These are phyloP conservation scores for Pogonocichla stellata DNA, from an alignment of 2,113 vertebrate species.

Conservation along the genomic window DNA sequence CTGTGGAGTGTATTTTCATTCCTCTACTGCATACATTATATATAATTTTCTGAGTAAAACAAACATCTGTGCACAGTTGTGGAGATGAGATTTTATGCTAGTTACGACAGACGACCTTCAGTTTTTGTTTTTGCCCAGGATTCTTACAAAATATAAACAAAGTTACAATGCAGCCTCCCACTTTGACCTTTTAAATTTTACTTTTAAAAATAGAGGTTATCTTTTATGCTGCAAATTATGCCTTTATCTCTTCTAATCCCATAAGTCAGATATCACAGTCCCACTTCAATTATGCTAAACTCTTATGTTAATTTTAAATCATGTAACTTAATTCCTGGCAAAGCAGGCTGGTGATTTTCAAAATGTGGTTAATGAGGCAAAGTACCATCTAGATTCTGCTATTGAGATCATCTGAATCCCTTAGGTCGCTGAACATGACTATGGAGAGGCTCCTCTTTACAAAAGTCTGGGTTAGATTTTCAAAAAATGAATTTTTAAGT, in stretches of 20 bases:
- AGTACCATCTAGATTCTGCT: conserved; percentile 59
- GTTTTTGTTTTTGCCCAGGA: neutral
- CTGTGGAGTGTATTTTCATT: neutral
- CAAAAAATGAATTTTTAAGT: conserved; percentile 54
- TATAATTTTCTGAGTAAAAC: neutral
- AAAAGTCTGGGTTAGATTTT: conserved; percentile 20
- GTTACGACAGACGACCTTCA: neutral
- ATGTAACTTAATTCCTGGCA: conserved; percentile 68
- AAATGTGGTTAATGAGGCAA: conserved; percentile 71
- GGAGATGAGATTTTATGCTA: neutral
- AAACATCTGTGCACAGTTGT: conserved; percentile 28
- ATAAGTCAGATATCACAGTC: conserved; percentile 62
- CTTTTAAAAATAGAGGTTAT: conserved; percentile 59
- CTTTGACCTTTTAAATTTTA: conserved; percentile 48
- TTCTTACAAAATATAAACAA: neutral
- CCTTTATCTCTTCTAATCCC: conserved; percentile 60
- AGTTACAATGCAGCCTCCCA: neutral
- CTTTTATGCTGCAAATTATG: conserved; percentile 38
- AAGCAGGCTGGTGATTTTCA: conserved; percentile 63
- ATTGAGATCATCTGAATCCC: conserved; percentile 56
- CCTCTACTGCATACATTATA: neutral
- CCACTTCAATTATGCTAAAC: conserved; percentile 70
- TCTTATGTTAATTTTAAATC: conserved; percentile 69
- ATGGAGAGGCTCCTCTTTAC: conserved; percentile 38
- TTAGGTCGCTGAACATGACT: conserved; percentile 25